Evolutionary conservation across 2,888 invertebrate genomes (phyloP).

Genomic region (Pogonocherus hispidulus): DNA sequence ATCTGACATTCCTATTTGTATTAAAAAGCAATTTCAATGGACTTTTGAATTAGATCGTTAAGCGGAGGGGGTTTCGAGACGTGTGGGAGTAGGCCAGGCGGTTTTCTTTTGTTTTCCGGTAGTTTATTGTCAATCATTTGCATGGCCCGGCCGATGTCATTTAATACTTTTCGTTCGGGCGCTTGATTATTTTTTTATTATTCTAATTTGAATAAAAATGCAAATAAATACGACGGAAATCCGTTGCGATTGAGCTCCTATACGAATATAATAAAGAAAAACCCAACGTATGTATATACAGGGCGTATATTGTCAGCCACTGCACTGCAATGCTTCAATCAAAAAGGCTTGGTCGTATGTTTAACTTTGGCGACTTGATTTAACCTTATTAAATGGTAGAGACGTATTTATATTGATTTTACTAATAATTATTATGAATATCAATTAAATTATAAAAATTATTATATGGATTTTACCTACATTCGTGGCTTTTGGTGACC

Average conservation of each 20-base stretch:
- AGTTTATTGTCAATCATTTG: slow-evolving; percentile 54
- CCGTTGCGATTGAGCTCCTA: slow-evolving; percentile 36
- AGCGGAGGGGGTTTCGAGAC: slow-evolving; percentile 14
- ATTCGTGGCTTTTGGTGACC: too few relatives aligned
- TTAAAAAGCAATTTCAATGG: slow-evolving; percentile 49
- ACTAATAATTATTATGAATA: too few relatives aligned
- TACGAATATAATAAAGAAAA: background rate
- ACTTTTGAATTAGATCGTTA: slow-evolving; percentile 42
- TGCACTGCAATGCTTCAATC: too few relatives aligned
- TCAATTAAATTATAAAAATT: too few relatives aligned
- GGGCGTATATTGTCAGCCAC: background rate
- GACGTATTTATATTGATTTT: too few relatives aligned
- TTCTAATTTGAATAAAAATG: slow-evolving; percentile 37
- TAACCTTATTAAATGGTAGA: too few relatives aligned
- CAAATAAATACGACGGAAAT: slow-evolving; percentile 49
- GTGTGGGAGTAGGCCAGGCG: slow-evolving; percentile 37
- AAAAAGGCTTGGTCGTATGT: too few relatives aligned
- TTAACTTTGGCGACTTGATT: too few relatives aligned
- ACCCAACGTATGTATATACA: background rate
- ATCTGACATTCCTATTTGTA: slow-evolving; percentile 44
- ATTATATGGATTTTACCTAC: too few relatives aligned
- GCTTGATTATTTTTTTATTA: slow-evolving; percentile 14
- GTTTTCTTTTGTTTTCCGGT: slow-evolving; percentile 49
- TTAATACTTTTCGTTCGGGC: slow-evolving; percentile 51
- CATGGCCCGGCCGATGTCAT: slow-evolving; percentile 50